Conservation (phyloP, 1,140 invertebrate genomes). For the Aphidius gifuensis region DNA sequence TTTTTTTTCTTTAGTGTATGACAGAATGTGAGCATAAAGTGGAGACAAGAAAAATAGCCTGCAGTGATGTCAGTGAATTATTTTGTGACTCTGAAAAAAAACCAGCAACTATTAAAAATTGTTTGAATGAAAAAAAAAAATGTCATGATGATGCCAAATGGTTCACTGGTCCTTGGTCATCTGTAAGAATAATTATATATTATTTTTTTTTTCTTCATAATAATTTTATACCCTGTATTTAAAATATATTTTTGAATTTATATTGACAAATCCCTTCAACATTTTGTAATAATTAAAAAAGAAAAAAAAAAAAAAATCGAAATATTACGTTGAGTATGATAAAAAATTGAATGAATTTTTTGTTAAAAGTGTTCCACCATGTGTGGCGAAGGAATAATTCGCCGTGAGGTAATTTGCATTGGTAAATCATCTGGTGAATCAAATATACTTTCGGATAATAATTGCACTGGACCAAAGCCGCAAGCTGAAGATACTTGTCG, state of each 20-base stretch:
- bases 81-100: slow-evolving; percentile 56
- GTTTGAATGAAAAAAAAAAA: slow-evolving; percentile 54
- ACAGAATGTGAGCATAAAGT: slow-evolving; percentile 39
- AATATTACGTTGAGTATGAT: slow-evolving; percentile 1
- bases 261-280: not conserved
- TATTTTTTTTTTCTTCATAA: slow-evolving; percentile 7
- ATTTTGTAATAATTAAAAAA: not conserved
- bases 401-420: slow-evolving; percentile 62
- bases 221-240: slow-evolving; percentile 16
- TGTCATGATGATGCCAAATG: slow-evolving; percentile 62
- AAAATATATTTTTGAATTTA: slow-evolving; percentile 34
- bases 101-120: slow-evolving; percentile 61
- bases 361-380: slow-evolving; percentile 60
- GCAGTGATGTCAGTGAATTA: slow-evolving; percentile 47
- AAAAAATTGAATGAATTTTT: slow-evolving; percentile 37
- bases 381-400: slow-evolving; percentile 64
- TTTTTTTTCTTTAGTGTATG: slow-evolving; percentile 38
- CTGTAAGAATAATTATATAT: slow-evolving; percentile 41
- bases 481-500: slow-evolving; percentile 51
- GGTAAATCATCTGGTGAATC: slow-evolving; percentile 43
- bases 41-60: slow-evolving; percentile 54
- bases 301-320: not conserved
- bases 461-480: slow-evolving; percentile 52
- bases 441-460: slow-evolving; percentile 44
- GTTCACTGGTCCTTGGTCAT: slow-evolving; percentile 69